Base-by-base conservation (phyloP, 2,888 invertebrate species). In the Colletes collaris region DNA sequence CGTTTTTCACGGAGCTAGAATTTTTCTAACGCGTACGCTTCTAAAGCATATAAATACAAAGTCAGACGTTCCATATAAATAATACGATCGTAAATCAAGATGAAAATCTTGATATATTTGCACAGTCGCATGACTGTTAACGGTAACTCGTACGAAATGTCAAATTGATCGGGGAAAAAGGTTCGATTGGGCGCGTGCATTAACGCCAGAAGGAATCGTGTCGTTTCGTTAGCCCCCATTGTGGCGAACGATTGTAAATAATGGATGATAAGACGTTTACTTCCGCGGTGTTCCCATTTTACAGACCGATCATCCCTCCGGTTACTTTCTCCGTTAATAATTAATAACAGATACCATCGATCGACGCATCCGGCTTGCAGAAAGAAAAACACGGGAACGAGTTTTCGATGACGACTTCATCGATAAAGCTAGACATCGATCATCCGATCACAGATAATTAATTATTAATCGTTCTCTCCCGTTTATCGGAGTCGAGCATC, bases 341-440 rank as follows among this genome's bases (percentile, higher is more conserved):
- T 74, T 63, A 74, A 74, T 50, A 40, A 50, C 4, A 16, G 72
- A 59, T 66, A 63, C 13, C 11, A 59, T 49, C 67, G 73, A 49
- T 27, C 68, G 49, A 60, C 27, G 55, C 35, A 37, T 58, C 37
- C 10, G 16, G 16, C 62, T 50, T 2, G 62, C 16, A 37, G 10
- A 35, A 60, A 52, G 46, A 50, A 53, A 75, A 70, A 69, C 3
- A 16, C 16, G 56, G 50, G 19, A 69, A 70, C 69, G 58, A 27
- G 63, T 70, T 58, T 35, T 44, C 69, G 52, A 58, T 68, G 77
- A 77, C 77, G 67, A 75, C 77, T 77, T 52, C 62, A 68, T 75
- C 77, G 76, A 77, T 77, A 75, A 74, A 44, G 44, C 6, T 35
- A 35, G n/a, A 27, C 62, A 67, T 67, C 76, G 77, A 75, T 75